phyloP scores from a whole-genome alignment of 2,888 invertebrate genomes.

The Sarcophaga rosellei region DNA sequence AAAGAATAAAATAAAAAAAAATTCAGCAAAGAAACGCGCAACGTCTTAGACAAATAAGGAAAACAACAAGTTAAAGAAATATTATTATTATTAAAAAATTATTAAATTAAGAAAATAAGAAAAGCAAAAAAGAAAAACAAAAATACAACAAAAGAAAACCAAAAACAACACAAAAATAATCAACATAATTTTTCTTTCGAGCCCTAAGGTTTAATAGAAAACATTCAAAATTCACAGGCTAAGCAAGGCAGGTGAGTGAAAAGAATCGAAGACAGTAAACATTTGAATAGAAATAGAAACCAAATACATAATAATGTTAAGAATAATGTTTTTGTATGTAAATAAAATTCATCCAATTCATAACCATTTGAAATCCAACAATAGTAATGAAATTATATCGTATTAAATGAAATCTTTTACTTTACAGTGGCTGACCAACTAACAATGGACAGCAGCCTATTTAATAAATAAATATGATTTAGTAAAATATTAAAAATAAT shows the following conservation, averaged over 20 bases:
- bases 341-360: constrained; percentile 58
- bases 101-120: neutral
- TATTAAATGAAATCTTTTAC: neutral
- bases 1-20: constrained; percentile 8
- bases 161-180: constrained; percentile 10
- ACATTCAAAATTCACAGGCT: constrained; percentile 79
- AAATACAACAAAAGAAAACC: constrained; percentile 22
- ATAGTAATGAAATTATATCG: neutral
- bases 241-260: constrained; percentile 78
- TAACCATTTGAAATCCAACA: constrained; percentile 40
- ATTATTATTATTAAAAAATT: too few relatives aligned
- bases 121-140: constrained; percentile 15
- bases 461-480: neutral
- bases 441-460: neutral
- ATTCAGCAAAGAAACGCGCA: constrained; percentile 27
- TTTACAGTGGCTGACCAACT: constrained; percentile 4
- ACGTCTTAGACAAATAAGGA: constrained; percentile 40
- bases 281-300: neutral
- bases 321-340: neutral
- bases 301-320: neutral
- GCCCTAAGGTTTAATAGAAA: constrained; percentile 71
- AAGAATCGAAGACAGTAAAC: constrained; percentile 72
- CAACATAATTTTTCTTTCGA: constrained; percentile 52
- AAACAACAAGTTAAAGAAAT: neutral
- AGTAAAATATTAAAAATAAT: neutral